Evolutionary conservation across 1,140 invertebrate genomes (phyloP), one percentile per base, ranked within the genome.

Genomic region (Homarus americanus): DNA sequence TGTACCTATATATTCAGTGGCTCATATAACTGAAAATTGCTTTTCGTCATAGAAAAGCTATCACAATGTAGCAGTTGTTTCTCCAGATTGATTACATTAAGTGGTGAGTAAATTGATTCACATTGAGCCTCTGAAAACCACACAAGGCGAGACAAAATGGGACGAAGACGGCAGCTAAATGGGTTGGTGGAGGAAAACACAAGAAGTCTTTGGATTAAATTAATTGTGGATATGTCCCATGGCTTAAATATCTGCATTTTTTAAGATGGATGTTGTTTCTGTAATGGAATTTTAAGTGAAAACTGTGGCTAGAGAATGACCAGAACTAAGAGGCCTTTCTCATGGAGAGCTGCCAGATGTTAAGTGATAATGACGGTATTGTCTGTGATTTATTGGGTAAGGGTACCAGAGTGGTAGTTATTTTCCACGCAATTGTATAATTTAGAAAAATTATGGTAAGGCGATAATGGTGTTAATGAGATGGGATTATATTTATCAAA

Each of bases 341-440:
- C 34, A 38, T n/a, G 41, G 44, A 28, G 76, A 79, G 24, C 76
- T 44, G 76, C 44, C 40, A 44, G 3, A 44, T 44, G 44, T 12
- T 49, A 10, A 41, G 15, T 28, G 76, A 78, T 78, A 79, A 49
- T 79, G 76, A 79, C 32, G 76, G 76, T 40, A 28, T 44, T 79
- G 76, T 28, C 76, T 79, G 76, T 79, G 76, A 79, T 79, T 41
- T 79, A 79, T 34, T 79, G 76, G 40, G 76, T 79, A 79, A 79
- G 76, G 76, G 28, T 49, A 79, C 76, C 76, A 49, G 76, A 69
- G n/a, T 28, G 63, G 63, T 69, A 69, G 28, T 32, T 69, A 63
- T 69, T 69, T 69, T 69, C 63, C 63, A 69, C 63, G 32, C 63
- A 69, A 7, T 79, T 79, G 76, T 79, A 79, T 79, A 79, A 40